phyloP scores from a whole-genome alignment of 2,888 invertebrate genomes.

The Agonopterix alstromeriana region DNA sequence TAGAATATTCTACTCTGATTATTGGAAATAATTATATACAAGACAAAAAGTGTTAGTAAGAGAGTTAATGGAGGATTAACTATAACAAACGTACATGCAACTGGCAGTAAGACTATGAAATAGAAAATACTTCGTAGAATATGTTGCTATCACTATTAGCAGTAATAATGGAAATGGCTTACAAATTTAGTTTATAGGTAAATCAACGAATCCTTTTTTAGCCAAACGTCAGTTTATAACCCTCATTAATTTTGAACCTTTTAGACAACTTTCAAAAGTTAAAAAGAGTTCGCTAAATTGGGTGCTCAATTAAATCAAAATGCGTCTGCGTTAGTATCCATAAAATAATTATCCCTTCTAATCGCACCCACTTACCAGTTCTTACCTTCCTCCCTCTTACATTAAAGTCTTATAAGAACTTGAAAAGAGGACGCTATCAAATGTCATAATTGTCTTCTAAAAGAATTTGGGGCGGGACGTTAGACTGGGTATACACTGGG shows the following conservation, averaged over 20 bases:
- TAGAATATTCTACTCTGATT: too few species aligned
- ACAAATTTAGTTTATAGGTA: too few species aligned
- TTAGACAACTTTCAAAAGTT: neutral
- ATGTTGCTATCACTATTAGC: too few species aligned
- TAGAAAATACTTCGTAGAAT: too few species aligned
- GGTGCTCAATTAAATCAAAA: slow-evolving; percentile 5
- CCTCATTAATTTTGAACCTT: neutral
- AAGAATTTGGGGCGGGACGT: slow-evolving; percentile 12
- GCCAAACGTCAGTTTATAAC: too few species aligned
- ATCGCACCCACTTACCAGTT: slow-evolving; percentile 11
- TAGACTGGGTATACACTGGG: neutral
- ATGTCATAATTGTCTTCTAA: slow-evolving; percentile 39
- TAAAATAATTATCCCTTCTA: slow-evolving; percentile 27
- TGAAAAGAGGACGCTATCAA: slow-evolving; percentile 30
- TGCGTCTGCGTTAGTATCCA: slow-evolving; percentile 14
- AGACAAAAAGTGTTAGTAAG: too few species aligned
- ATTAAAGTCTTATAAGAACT: slow-evolving; percentile 28
- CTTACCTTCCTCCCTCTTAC: slow-evolving; percentile 15
- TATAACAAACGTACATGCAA: too few species aligned
- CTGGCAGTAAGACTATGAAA: too few species aligned
- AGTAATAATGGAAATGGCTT: too few species aligned
- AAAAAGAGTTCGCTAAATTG: neutral
- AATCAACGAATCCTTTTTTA: too few species aligned
- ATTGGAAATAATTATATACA: too few species aligned
- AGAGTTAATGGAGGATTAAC: too few species aligned